Evolutionary conservation across 2,113 vertebrate species (phyloP), one percentile per base, ranked within the genome.

Genomic region (Bubalus kerabau): DNA sequence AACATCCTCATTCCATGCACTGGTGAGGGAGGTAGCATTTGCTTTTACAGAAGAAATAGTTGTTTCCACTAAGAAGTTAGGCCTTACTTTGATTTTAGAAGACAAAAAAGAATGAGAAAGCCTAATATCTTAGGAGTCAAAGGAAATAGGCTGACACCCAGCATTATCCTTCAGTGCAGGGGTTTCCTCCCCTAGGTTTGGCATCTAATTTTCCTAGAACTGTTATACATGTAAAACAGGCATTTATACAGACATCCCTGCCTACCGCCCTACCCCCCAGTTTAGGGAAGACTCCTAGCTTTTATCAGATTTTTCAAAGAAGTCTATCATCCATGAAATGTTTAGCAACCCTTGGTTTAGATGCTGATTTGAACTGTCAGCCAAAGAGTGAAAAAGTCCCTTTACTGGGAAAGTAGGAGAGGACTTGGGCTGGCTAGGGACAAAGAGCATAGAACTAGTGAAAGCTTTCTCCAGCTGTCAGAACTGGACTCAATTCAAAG

Each of bases 81-180:
- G n/a, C 78, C 24, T 56, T 78, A 95, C 12, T 87, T 93, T 93
- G 52, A 93, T 91, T 86, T 92, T 90, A 90, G 71, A 91, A 81
- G 30, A 87, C 23, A 62, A 81, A 64, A 92, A 92, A 76, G 52
- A 90, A 87, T 24, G 14, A 97, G n/a, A 95, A 95, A 76, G 46
- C 48, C 46, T 67, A 87, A 5, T 59, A 94, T 19, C 10, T 46
- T 76, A 87, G 32, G 62, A 56, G 6, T 92, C 14, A 96, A 83
- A 96, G 40, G 21, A 60, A 89, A 89, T 0, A 83, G 50, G 43
- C n/a, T 46, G 67, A 94, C 50, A 64, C 57, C 50, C 30, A 46
- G 36, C 67, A 6, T 46, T 91, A 85, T 26, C 43, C 86, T 59
- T 89, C 74, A 86, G 54, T 84, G 80, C 23, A 67, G 32, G 48